Conservation (phyloP, 2,113 vertebrate genomes). For the Vulpes lagopus region DNA sequence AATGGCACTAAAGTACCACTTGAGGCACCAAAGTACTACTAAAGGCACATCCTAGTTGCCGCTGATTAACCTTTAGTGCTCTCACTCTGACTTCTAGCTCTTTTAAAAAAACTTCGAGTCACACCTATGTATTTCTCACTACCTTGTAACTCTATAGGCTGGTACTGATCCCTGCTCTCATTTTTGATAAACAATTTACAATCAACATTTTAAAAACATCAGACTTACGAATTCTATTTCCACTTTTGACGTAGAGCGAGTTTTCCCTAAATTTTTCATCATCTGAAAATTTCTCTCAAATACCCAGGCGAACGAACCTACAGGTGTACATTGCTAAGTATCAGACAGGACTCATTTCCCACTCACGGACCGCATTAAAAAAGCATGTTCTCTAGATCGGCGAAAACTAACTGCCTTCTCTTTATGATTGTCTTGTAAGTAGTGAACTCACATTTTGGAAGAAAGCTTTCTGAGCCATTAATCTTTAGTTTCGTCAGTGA, state of each 20-base stretch:
- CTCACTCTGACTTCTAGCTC: neutral
- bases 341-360: neutral
- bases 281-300: neutral
- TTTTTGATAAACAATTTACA: constrained; percentile 5
- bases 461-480: neutral
- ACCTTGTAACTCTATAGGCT: neutral
- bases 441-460: neutral
- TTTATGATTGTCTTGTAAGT: constrained; percentile 41
- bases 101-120: neutral
- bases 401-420: neutral
- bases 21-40: neutral
- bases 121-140: neutral
- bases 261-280: constrained; percentile 47
- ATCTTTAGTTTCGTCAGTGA: neutral
- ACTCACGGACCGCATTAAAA: neutral
- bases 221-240: neutral
- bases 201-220: neutral
- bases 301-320: neutral
- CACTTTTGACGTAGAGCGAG: neutral
- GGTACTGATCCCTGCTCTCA: neutral
- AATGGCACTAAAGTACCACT: neutral
- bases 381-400: neutral
- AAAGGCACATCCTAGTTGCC: neutral
- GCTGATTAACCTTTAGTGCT: neutral
- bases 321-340: neutral